These are phyloP conservation scores for Brachycybe producta DNA, from an alignment of 2,888 invertebrate species.

Conservation along the genomic window DNA sequence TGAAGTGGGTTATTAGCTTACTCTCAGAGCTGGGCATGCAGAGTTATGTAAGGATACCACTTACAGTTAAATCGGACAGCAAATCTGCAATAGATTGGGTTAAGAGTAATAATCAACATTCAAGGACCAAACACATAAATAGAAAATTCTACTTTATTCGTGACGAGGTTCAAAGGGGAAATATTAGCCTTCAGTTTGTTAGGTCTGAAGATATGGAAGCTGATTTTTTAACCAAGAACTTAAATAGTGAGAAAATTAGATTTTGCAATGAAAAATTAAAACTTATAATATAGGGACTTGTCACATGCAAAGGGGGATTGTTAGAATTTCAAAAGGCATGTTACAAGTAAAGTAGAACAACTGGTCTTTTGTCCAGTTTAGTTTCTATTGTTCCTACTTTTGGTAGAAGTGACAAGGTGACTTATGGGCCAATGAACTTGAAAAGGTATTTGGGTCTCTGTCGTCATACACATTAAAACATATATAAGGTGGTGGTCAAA, in stretches of 20 bases:
- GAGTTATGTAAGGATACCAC: neutral
- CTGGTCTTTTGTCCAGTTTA: too few species aligned
- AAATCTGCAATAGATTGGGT: neutral
- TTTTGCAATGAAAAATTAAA: neutral
- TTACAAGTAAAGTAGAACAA: too few species aligned
- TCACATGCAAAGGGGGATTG: neutral
- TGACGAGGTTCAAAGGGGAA: too few species aligned
- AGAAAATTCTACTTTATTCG: too few species aligned
- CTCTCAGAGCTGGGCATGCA: neutral
- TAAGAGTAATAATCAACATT: neutral
- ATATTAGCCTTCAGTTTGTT: too few species aligned
- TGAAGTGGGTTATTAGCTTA: neutral
- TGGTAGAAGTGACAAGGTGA: too few species aligned
- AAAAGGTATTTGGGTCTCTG: too few species aligned
- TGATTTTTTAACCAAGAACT: neutral
- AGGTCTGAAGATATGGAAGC: neutral
- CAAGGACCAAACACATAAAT: slow-evolving; percentile 12
- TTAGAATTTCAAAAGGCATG: too few species aligned
- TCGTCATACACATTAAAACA: too few species aligned
- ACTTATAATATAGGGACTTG: neutral
- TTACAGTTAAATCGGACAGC: neutral
- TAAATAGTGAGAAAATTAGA: neutral
- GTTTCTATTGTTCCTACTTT: too few species aligned
- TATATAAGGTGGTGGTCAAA: too few species aligned
- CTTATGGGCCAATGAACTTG: too few species aligned